Percentiles rank a stretch among this genome's conserved stretches.
Conservation (phyloP, 2,113 vertebrate species). For the Brachionichthys hirsutus region DNA sequence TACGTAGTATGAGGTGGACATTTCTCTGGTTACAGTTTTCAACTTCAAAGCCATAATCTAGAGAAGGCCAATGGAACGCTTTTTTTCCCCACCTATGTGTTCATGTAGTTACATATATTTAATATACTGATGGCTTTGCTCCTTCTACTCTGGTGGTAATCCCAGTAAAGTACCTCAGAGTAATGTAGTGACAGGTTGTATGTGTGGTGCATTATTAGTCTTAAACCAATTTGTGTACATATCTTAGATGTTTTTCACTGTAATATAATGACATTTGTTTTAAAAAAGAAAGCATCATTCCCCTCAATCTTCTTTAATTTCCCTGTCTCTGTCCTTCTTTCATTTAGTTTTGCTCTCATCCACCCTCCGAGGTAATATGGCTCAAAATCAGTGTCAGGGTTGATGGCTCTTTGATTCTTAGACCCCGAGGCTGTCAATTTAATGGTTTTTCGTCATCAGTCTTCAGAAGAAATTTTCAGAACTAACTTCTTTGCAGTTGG, state of each 20-base stretch:
- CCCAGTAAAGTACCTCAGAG: no score
- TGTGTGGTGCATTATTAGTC: no score
- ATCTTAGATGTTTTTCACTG: no score
- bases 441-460: slow-evolving; percentile 54
- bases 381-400: slow-evolving; percentile 25
- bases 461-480: slow-evolving; percentile 37
- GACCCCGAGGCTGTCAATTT: slow-evolving; percentile 34
- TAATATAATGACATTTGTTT: no score
- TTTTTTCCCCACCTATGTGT: no score
- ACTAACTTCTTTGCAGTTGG: slow-evolving; percentile 40
- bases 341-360: slow-evolving; percentile 8
- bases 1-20: slow-evolving; percentile 24
- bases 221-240: no score
- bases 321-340: slow-evolving; percentile 1
- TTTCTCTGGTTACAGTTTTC: slow-evolving; percentile 44
- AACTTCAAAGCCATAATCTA: slow-evolving; percentile 51
- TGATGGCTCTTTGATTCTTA: slow-evolving; percentile 30
- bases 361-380: neutral
- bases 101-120: no score
- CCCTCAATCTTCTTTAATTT: slow-evolving; percentile 21
- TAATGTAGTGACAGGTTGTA: no score
- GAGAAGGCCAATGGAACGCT: no score
- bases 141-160: no score
- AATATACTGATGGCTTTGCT: no score
- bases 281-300: neutral